Conservation (phyloP, 2,888 invertebrate genomes). For the Oscheius sp. region DNA sequence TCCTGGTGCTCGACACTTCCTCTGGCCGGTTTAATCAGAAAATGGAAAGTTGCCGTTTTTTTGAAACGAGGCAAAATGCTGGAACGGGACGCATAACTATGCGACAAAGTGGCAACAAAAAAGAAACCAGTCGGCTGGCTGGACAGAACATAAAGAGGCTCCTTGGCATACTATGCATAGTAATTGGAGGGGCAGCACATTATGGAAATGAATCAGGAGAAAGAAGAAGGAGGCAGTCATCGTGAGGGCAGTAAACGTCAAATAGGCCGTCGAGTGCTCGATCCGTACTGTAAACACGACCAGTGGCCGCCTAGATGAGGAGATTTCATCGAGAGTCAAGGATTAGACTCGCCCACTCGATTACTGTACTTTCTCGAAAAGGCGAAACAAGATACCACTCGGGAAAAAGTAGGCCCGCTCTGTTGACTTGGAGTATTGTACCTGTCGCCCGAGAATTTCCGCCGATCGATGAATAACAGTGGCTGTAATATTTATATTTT, state of each 20-base stretch:
- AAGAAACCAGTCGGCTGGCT: neutral
- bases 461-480: too few relatives aligned
- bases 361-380: too few relatives aligned
- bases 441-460: too few relatives aligned
- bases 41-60: neutral
- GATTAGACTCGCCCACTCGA: too few relatives aligned
- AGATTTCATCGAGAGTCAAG: constrained; percentile 19
- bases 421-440: too few relatives aligned
- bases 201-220: constrained; percentile 34
- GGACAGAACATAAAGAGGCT: neutral
- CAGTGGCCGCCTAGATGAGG: constrained; percentile 24
- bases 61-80: neutral
- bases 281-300: constrained; percentile 34
- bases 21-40: constrained; percentile 15
- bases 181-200: constrained; percentile 13
- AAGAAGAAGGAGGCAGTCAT: constrained; percentile 14
- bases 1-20: too few relatives aligned
- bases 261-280: constrained; percentile 24
- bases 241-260: constrained; percentile 31
- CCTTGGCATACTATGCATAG: constrained; percentile 3
- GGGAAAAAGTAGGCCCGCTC: neutral
- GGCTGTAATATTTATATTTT: too few relatives aligned
- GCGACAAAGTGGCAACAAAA: neutral
- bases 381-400: neutral
- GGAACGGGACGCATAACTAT: constrained; percentile 6